These are phyloP conservation scores for Agelas oroides DNA, from an alignment of 37 sponge, comb jelly and placozoan genomes.

Conservation along the genomic window DNA sequence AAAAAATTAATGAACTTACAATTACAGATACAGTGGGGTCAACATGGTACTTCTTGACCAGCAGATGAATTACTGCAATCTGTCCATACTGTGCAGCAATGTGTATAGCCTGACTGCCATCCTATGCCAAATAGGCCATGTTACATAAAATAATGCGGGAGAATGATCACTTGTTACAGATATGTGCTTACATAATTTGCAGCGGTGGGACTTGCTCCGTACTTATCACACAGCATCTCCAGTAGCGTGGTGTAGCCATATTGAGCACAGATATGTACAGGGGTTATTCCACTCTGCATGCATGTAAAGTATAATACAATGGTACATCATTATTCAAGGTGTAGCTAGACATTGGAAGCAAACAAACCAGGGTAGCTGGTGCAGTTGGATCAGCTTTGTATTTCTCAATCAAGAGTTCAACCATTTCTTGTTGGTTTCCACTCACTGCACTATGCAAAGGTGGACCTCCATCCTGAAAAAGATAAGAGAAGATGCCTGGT, in stretches of 20 bases:
- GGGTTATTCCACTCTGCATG: constrained; percentile 12
- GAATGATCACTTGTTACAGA: neutral
- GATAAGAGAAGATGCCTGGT: too few species aligned
- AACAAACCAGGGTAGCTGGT: too few species aligned
- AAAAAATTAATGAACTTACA: too few species aligned
- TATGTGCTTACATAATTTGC: neutral
- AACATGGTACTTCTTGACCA: constrained; percentile 23
- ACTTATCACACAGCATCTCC: constrained; percentile 19
- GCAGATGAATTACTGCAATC: neutral
- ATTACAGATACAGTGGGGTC: constrained; percentile 5
- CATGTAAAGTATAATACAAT: neutral
- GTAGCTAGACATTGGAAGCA: too few species aligned
- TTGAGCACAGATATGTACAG: constrained; percentile 52
- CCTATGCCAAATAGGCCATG: too few species aligned
- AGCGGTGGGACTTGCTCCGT: constrained; percentile 26
- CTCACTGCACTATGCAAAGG: too few species aligned
- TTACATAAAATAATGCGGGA: too few species aligned
- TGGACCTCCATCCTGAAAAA: too few species aligned
- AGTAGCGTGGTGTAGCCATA: constrained; percentile 18
- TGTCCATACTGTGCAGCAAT: constrained; percentile 32
- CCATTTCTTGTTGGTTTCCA: too few species aligned
- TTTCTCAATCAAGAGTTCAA: too few species aligned
- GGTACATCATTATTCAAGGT: too few species aligned
- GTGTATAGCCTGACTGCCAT: constrained; percentile 32
- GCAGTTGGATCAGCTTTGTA: too few species aligned